A percentile compares a stretch with the other conserved stretches of the same genome.
Evolutionary conservation across 2,797 vertebrate species (phyloP).

Genomic region (Gymnocypris eckloni): DNA sequence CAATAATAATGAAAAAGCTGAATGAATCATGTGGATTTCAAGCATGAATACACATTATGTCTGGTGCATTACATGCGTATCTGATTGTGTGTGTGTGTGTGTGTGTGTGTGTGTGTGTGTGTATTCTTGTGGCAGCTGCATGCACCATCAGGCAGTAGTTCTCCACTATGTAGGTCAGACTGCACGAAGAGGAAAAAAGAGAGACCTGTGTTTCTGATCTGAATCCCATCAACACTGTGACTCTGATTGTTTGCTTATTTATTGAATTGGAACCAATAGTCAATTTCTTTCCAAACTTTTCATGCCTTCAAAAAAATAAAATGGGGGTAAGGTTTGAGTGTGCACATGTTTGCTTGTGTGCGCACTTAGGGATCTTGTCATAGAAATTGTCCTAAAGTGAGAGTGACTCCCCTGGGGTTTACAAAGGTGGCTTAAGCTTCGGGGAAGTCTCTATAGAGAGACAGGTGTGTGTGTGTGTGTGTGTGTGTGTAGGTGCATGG

Average conservation of each 20-base stretch:
- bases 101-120: conserved; percentile 26
- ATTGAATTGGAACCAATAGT: conserved; percentile 5
- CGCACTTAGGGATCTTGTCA: conserved; percentile 24
- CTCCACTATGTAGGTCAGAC: conserved; percentile 63
- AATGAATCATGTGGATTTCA: conserved; percentile 37
- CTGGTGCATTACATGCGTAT: conserved; percentile 28
- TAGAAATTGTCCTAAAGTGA: conserved; percentile 15
- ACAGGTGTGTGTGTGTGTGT: background rate
- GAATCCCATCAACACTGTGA: conserved; percentile 16
- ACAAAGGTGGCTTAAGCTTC: conserved; percentile 30
- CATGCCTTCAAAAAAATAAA: background rate
- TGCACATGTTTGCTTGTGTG: background rate
- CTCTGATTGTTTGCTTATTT: conserved; percentile 4
- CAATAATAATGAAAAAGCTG: conserved; percentile 9
- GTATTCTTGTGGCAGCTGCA: conserved; percentile 57
- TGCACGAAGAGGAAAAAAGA: conserved; percentile 12
- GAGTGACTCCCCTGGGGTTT: conserved; percentile 19
- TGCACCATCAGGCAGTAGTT: conserved; percentile 52
- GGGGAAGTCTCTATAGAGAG: conserved; percentile 42
- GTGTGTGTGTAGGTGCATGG: conserved; percentile 44
- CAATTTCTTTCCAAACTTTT: background rate
- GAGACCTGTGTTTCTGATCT: conserved; percentile 2
- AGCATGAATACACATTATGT: conserved; percentile 33
- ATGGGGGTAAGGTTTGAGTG: background rate
- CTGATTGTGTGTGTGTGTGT: conserved; percentile 23